phyloP scores from a whole-genome alignment of 35 echinoderm and acorn worm genomes.

The Lytechinus pictus region DNA sequence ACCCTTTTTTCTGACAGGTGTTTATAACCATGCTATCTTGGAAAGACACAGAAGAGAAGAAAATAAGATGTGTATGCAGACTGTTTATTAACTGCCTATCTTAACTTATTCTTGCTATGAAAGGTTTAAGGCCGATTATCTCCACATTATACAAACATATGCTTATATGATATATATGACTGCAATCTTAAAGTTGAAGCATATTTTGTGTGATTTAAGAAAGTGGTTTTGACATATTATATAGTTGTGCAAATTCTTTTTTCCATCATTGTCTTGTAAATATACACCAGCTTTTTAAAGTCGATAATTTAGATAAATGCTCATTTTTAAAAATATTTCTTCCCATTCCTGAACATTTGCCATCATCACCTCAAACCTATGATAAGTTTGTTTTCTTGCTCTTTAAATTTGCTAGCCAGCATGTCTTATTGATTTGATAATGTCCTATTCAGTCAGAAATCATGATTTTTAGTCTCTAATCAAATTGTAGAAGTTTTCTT shows the following conservation, averaged over 20 bases:
- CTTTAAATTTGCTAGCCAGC: neutral
- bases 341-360: neutral
- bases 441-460: neutral
- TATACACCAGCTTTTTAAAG: neutral
- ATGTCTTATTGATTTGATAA: neutral
- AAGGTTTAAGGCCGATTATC: neutral
- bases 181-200: neutral
- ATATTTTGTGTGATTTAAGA: neutral
- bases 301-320: neutral
- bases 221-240: neutral
- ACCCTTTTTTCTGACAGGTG: constrained; percentile 37
- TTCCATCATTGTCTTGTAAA: neutral
- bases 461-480: neutral
- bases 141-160: neutral
- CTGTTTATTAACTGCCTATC: neutral
- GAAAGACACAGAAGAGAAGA: neutral
- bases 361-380: neutral
- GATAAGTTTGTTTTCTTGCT: neutral
- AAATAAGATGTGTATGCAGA: neutral
- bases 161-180: neutral
- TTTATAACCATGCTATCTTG: neutral
- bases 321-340: neutral
- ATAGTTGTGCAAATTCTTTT: neutral
- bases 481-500: neutral
- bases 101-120: neutral